Base-by-base conservation (phyloP, 2,797 vertebrate species). In the Gouania willdenowi region DNA sequence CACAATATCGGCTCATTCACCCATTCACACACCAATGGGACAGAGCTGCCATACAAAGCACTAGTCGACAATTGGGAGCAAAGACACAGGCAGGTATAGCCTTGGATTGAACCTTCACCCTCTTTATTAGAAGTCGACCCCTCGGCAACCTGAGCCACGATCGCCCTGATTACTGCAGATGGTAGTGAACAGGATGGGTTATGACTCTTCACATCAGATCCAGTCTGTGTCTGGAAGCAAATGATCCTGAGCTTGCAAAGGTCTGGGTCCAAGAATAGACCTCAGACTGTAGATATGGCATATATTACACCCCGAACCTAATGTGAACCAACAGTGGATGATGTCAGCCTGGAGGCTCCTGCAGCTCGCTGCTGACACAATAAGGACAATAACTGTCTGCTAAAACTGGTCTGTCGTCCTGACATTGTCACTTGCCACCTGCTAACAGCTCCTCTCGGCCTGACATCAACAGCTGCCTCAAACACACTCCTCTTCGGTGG, bases 391-490 rank as follows among this genome's bases (percentile, higher is more conserved):
- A 27, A 26, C 24, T 30, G 29, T 19, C n/a, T n/a, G 41, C 10
- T 32, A 47, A 49, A 14, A 31, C 12, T 29, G 25, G 25, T 41
- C 42, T 42, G 38, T 38, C 34, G 15, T 33, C 64, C 26, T 65
- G 59, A 71, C 54, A 71, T 24, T 55, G 72, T 50, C 46, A 41
- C 41, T 49, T 53, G 33, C 64, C 73, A 80, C 77, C 74, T 83
- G 74, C 75, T 32, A 44, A 49, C 4, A 27, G 49, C 35, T 18
- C 18, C 57, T 45, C 37, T 57, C 7, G 33, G 31, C 54, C 71
- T 67, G 66, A 77, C 75, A 79, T 62, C 33, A 71, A 51, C 81
- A 84, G 81, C 77, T 82, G 79, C 23, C 9, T 41, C 33, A 34
- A 41, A 40, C 6, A 19, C 38, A 22, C 10, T 18, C 2, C 27